Evolutionary conservation across 2,113 vertebrate species (phyloP).

Genomic region (Heloderma charlesbogerti): DNA sequence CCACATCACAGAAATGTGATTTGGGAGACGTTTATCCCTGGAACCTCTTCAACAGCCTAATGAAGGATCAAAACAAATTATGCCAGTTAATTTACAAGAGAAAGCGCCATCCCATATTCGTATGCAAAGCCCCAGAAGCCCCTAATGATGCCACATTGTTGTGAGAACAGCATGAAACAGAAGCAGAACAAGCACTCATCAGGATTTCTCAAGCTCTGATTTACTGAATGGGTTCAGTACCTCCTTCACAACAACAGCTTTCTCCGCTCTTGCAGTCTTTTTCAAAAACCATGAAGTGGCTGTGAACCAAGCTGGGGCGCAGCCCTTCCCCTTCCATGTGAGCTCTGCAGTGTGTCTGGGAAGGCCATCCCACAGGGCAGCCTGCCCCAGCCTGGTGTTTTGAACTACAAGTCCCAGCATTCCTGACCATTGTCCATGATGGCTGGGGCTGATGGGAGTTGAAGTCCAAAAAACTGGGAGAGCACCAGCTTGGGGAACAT

Average conservation of each 20-base stretch:
- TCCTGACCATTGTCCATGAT: background rate
- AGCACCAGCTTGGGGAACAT: no score
- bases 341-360: background rate
- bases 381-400: no score
- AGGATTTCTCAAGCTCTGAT: conserved; percentile 6
- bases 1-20: background rate
- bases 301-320: no score
- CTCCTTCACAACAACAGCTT: background rate
- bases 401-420: no score
- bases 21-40: background rate
- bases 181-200: background rate
- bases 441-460: no score
- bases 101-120: background rate
- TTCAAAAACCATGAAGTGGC: background rate
- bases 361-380: background rate
- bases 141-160: background rate
- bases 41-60: background rate
- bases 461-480: no score
- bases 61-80: background rate
- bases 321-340: no score
- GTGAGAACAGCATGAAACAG: background rate
- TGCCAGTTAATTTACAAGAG: conserved; percentile 4
- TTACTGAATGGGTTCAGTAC: background rate
- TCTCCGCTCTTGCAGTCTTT: background rate
- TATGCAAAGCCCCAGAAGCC: background rate